Percentiles rank a stretch among this genome's conserved stretches.
These are phyloP conservation scores for Muraenolepis orangiensis DNA, from an alignment of 2,797 vertebrate species.

Conservation along the genomic window DNA sequence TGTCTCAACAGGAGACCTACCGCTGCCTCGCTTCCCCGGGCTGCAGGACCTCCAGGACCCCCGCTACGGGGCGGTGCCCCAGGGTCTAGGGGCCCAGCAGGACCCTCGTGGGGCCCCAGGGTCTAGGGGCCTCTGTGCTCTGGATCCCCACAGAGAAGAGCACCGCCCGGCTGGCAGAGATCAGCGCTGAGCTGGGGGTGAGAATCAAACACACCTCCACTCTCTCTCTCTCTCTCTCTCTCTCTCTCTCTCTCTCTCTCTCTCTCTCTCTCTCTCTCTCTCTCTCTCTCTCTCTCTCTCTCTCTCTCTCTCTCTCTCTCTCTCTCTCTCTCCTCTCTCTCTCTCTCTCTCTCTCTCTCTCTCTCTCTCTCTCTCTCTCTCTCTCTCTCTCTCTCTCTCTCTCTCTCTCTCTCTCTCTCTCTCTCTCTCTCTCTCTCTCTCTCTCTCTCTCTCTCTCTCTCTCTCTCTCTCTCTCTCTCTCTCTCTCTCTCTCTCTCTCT, in stretches of 20 bases:
- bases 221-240: conserved; percentile 6
- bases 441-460: not conserved
- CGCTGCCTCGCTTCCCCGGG: conserved; percentile 84
- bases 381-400: too few relatives aligned
- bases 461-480: too few relatives aligned
- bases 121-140: conserved; percentile 34
- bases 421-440: conserved; percentile 6
- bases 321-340: conserved; percentile 4
- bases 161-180: conserved; percentile 76
- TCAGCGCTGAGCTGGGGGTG: conserved; percentile 80
- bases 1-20: conserved; percentile 77
- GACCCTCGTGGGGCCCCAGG: conserved; percentile 64
- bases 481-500: too few relatives aligned
- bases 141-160: conserved; percentile 74
- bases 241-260: not conserved
- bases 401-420: too few relatives aligned
- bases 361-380: too few relatives aligned
- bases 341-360: not conserved
- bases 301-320: too few relatives aligned
- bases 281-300: too few relatives aligned
- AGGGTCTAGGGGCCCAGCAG: conserved; percentile 54
- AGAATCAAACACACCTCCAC: conserved; percentile 13
- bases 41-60: conserved; percentile 74
- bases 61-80: conserved; percentile 63
- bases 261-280: too few relatives aligned